Conservation (phyloP, 2,888 invertebrate genomes). For the Scotopteryx bipunctaria region DNA sequence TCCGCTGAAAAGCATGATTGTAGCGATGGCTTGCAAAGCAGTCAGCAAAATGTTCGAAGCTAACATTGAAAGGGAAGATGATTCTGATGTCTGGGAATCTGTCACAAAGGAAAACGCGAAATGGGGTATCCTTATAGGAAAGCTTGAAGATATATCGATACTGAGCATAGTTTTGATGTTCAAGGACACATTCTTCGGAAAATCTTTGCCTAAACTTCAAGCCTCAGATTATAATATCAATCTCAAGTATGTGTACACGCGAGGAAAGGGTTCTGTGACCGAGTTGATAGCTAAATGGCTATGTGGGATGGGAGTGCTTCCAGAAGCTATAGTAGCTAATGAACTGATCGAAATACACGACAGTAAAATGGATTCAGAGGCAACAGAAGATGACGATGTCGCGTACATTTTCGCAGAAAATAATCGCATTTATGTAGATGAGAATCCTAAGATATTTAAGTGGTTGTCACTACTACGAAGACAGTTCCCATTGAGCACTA, state of each 20-base stretch:
- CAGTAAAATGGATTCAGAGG: constrained; percentile 40
- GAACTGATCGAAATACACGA: constrained; percentile 65
- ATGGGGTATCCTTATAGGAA: constrained; percentile 93
- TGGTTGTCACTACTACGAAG: constrained; percentile 86
- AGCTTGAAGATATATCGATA: constrained; percentile 94
- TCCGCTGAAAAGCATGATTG: constrained; percentile 90
- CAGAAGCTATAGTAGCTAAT: constrained; percentile 83
- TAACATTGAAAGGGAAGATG: constrained; percentile 77
- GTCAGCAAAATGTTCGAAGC: constrained; percentile 83
- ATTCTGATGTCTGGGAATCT: constrained; percentile 88
- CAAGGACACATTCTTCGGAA: constrained; percentile 67
- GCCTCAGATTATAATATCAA: constrained; percentile 84
- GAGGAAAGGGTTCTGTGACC: constrained; percentile 92
- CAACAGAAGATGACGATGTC: constrained; percentile 51
- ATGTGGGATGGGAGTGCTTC: constrained; percentile 87
- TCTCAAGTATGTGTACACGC: constrained; percentile 85
- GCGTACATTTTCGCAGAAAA: constrained; percentile 64
- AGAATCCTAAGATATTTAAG: constrained; percentile 81
- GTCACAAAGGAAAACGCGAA: constrained; percentile 93
- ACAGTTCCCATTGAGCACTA: constrained; percentile 94
- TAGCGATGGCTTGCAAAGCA: constrained; percentile 92
- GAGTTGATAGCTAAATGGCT: constrained; percentile 95
- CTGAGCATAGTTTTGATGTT: constrained; percentile 87
- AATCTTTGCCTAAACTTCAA: constrained; percentile 79
- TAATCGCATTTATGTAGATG: constrained; percentile 60